Evolutionary conservation across 2,113 vertebrate genomes (phyloP), one percentile per base, ranked within the genome.

Genomic region (Lophotis ruficrista): DNA sequence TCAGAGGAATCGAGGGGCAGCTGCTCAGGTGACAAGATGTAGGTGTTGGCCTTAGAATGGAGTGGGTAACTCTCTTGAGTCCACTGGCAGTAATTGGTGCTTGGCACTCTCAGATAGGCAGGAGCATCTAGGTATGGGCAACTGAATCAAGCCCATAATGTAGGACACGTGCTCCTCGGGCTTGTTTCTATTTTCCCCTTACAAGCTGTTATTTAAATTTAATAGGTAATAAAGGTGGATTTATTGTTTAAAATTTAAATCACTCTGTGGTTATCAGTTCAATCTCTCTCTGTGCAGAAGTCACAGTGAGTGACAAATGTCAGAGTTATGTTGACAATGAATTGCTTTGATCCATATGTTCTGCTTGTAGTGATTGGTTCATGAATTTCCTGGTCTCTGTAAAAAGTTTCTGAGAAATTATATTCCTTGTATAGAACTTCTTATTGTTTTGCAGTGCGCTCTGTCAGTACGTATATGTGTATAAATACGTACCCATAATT

Each of bases 331-430:
- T 9, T 56, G 79, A 68, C n/a, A 35, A 0, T 65, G 28, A 45
- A 28, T 92, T 86, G n/a, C 14, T 73, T 82, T 91, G 28, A 75
- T 86, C 35, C 31, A 0, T 72, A 30, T 75, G 76, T 69, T 94
- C 37, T 83, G 6, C 10, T 56, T 0, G 0, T 61, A 20, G 15
- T 12, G 21, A 48, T 68, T 28, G 20, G 43, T 25, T 89, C 6
- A 4, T 54, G 20, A 86, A 57, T 89, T 95, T 93, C 45, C 30
- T 62, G 57, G 53, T 12, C 27, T 93, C 47, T 84, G 7, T 82
- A 78, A 33, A 83, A 90, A 47, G n/a, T 69, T 94, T 75, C 25
- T 80, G 62, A 45, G 47, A 82, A 84, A 58, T 69, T 58, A 27
- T 6, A 7, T 73, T 35, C 7, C 12, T 10, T 4, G 2, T 68